These are phyloP conservation scores for Stegophylla sp. DNA, from an alignment of 2,888 invertebrate genomes.

Conservation along the genomic window DNA sequence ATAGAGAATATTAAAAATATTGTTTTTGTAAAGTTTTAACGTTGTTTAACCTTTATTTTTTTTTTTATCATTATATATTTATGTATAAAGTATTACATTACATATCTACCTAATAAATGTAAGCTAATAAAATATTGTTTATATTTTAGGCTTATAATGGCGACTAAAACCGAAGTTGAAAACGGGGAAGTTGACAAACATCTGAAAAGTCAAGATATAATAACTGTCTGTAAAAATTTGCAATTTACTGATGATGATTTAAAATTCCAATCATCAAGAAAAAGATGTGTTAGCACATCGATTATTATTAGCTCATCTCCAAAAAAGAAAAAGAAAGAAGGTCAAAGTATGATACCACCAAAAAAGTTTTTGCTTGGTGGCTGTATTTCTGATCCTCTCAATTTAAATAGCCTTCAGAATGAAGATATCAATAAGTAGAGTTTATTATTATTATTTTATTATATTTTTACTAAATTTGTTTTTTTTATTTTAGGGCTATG, in stretches of 20 bases:
- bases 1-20: no score
- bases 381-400: conserved; percentile 92
- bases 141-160: conserved; percentile 50
- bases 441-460: not conserved
- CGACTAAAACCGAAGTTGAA: conserved; percentile 22
- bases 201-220: conserved; percentile 21
- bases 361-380: conserved; percentile 93
- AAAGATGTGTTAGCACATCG: conserved; percentile 48
- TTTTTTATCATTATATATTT: no score
- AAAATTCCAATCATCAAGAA: conserved; percentile 6
- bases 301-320: conserved; percentile 27
- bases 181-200: conserved; percentile 1
- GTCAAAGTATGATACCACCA: conserved; percentile 78
- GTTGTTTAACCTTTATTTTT: not conserved
- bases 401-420: conserved; percentile 82
- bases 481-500: conserved; percentile 71
- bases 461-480: not conserved
- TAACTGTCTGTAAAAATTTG: conserved; percentile 26
- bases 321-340: conserved; percentile 65
- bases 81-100: no score
- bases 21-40: no score
- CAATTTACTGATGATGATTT: conserved; percentile 22
- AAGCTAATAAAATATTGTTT: not conserved
- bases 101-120: not conserved
- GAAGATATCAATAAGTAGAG: conserved; percentile 64